Evolutionary conservation across 2,113 vertebrate genomes (phyloP).

Genomic region (Crotalus viridis): DNA sequence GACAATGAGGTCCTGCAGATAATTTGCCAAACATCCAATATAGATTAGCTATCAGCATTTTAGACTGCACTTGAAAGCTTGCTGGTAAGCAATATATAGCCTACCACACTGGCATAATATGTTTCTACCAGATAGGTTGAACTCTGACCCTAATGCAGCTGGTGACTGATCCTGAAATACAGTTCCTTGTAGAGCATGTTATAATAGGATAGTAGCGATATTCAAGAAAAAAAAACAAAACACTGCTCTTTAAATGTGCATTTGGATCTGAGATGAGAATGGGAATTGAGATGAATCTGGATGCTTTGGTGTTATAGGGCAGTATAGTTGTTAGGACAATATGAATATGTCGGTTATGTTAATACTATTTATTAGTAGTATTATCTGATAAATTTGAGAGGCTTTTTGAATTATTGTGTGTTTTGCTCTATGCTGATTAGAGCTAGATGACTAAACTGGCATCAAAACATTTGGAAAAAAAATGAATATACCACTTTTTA

Average conservation of each 20-base stretch:
- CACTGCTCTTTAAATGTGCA: background rate
- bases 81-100: background rate
- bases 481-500: background rate
- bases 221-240: background rate
- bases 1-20: background rate
- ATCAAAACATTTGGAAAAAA: background rate
- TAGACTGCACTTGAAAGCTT: background rate
- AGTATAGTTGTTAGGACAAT: background rate
- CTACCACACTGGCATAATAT: background rate
- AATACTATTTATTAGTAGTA: background rate
- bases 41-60: background rate
- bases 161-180: background rate
- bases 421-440: background rate
- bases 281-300: background rate
- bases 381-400: background rate
- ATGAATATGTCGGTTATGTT: background rate
- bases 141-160: background rate
- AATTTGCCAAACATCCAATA: background rate
- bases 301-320: background rate
- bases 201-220: background rate
- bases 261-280: background rate
- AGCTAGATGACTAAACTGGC: background rate
- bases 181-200: background rate
- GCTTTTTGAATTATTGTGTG: background rate
- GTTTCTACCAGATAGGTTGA: background rate